Evolutionary conservation across 1,140 invertebrate genomes (phyloP).

Genomic region (Drosophila tristis): DNA sequence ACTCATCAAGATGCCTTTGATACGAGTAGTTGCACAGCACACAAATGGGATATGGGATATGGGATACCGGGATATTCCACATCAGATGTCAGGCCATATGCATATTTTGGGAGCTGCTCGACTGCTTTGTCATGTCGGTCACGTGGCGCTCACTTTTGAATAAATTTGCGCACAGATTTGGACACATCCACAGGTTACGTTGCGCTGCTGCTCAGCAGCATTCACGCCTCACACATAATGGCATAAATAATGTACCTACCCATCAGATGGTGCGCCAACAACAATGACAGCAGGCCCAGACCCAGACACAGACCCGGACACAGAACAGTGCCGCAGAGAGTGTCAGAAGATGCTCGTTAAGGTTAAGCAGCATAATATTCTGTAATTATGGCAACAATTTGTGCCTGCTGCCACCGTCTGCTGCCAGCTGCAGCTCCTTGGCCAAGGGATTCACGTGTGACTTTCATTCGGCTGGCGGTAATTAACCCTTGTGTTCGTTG

Average conservation of each 20-base stretch:
- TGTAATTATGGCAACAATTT: slow-evolving; percentile 55
- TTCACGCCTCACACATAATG: slow-evolving; percentile 35
- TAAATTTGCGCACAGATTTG: slow-evolving; percentile 41
- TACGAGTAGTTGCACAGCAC: too few species aligned
- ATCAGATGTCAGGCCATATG: slow-evolving; percentile 12
- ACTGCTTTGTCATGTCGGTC: slow-evolving; percentile 29
- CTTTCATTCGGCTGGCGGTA: slow-evolving; percentile 54
- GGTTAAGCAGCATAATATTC: slow-evolving; percentile 49
- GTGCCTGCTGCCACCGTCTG: slow-evolving; percentile 3
- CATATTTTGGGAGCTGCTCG: slow-evolving; percentile 15
- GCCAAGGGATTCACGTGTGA: slow-evolving; percentile 34
- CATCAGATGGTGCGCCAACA: not conserved
- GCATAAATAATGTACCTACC: slow-evolving; percentile 44
- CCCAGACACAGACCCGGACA: too few species aligned
- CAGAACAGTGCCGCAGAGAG: not conserved
- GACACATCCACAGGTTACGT: slow-evolving; percentile 3
- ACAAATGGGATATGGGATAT: too few species aligned
- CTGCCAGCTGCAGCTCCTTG: not conserved
- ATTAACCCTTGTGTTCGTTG: slow-evolving; percentile 67
- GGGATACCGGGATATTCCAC: not conserved
- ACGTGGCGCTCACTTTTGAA: slow-evolving; percentile 46
- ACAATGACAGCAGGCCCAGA: too few species aligned
- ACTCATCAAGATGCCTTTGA: too few species aligned
- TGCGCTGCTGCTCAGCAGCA: not conserved
- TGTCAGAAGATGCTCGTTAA: slow-evolving; percentile 34